phyloP scores from a whole-genome alignment of 2,113 vertebrate species.

The Canis aureus region DNA sequence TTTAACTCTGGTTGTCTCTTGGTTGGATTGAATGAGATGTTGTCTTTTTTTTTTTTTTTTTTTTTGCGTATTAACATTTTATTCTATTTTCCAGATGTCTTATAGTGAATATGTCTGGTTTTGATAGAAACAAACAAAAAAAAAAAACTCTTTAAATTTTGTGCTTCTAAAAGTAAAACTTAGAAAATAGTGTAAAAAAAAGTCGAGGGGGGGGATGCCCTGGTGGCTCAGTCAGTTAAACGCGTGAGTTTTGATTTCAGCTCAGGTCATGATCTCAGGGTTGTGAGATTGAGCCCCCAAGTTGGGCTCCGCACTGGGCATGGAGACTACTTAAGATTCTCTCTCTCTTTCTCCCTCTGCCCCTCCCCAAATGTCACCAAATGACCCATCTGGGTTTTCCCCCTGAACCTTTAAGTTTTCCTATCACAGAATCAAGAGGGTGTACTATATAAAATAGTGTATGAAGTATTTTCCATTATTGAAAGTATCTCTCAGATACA shows the following conservation, averaged over 20 bases:
- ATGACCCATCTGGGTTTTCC: neutral
- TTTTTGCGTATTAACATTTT: neutral
- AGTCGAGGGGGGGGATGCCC: neutral
- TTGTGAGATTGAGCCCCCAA: neutral
- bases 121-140: neutral
- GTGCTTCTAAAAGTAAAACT: slow-evolving; percentile 46
- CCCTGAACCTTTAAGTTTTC: slow-evolving; percentile 52
- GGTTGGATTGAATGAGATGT: neutral
- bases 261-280: neutral
- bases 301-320: too few relatives aligned
- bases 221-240: neutral
- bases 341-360: neutral
- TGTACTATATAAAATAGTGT: neutral
- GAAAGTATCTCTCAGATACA: slow-evolving; percentile 31
- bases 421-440: neutral
- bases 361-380: slow-evolving; percentile 9
- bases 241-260: neutral
- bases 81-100: slow-evolving; percentile 38
- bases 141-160: slow-evolving; percentile 36
- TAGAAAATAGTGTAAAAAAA: neutral
- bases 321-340: neutral
- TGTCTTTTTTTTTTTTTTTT: neutral
- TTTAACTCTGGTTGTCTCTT: slow-evolving; percentile 2
- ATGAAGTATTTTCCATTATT: slow-evolving; percentile 14
- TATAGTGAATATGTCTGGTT: neutral